These are phyloP conservation scores for Dendrophyllia cribrosa DNA, from an alignment of 64 coral and sea anemone species.

Conservation along the genomic window DNA sequence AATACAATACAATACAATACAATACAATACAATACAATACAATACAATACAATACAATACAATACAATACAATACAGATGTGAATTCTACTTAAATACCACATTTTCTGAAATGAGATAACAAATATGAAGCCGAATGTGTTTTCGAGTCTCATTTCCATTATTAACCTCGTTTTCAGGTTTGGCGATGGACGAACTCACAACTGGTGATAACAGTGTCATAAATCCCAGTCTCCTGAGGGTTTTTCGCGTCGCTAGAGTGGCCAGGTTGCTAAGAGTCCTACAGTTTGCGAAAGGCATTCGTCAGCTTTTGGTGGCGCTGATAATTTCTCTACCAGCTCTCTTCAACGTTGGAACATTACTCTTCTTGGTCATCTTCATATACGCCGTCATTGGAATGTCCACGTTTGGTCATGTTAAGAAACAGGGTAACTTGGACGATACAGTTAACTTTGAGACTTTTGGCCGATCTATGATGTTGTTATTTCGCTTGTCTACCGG, in stretches of 20 bases:
- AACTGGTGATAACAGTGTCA: constrained; percentile 42
- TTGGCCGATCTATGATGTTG: constrained; percentile 70
- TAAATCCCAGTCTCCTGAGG: constrained; percentile 69
- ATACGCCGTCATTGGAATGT: constrained; percentile 85
- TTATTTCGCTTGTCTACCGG: constrained; percentile 82
- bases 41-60: no score
- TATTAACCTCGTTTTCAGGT: constrained; percentile 11
- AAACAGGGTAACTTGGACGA: constrained; percentile 78
- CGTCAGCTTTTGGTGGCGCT: constrained; percentile 75
- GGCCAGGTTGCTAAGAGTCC: constrained; percentile 57
- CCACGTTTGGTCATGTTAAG: constrained; percentile 70
- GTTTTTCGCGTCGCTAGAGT: constrained; percentile 76
- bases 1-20: no score
- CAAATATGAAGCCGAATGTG: no score
- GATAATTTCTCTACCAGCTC: constrained; percentile 78
- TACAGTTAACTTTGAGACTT: constrained; percentile 81
- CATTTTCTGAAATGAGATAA: neutral
- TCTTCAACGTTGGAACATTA: constrained; percentile 80
- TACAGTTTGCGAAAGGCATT: constrained; percentile 87
- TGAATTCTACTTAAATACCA: neutral
- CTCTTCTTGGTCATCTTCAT: constrained; percentile 81
- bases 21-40: no score
- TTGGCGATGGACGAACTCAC: constrained; percentile 90
- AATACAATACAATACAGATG: no score
- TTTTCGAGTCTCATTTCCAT: neutral